A percentile compares a stretch with the other conserved stretches of the same genome.
Conservation (phyloP, 2,113 vertebrate species). For the Aviceda subcristata region DNA sequence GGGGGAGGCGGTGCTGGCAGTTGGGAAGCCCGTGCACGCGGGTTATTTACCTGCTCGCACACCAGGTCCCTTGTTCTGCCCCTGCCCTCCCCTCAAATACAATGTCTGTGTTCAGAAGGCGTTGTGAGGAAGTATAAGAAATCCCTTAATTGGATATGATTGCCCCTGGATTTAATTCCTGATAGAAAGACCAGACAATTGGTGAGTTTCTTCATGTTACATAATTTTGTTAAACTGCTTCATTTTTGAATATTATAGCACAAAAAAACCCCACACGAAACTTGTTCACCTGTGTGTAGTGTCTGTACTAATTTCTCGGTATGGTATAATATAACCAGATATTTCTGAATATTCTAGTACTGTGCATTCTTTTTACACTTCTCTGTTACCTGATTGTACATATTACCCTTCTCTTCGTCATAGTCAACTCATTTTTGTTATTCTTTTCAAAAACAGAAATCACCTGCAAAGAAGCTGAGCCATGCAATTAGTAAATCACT, state of each 20-base stretch:
- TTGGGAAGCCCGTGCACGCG: rapidly evolving
- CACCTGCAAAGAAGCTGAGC: slow-evolving; percentile 98
- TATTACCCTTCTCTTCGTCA: rapidly evolving
- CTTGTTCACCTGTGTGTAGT: rapidly evolving
- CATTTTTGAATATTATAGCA: neutral
- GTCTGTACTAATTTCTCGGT: neutral
- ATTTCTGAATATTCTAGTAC: rapidly evolving
- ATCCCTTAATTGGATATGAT: neutral
- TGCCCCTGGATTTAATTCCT: neutral
- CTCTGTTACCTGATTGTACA: neutral
- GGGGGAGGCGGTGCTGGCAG: rapidly evolving
- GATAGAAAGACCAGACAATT: neutral
- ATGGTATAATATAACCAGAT: rapidly evolving
- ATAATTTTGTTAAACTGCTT: neutral
- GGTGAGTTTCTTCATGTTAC: neutral
- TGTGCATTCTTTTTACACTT: rapidly evolving
- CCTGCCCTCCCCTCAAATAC: neutral
- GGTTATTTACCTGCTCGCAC: rapidly evolving
- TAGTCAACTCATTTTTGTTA: neutral
- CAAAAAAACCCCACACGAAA: rapidly evolving
- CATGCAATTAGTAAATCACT: slow-evolving; percentile 97
- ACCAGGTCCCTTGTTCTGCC: neutral
- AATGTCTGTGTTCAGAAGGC: neutral
- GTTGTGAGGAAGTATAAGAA: neutral
- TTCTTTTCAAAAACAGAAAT: slow-evolving; percentile 81